Evolutionary conservation across 37 sponge, comb jelly and placozoan genomes (phyloP).

Genomic region (Haliclona indistincta): DNA sequence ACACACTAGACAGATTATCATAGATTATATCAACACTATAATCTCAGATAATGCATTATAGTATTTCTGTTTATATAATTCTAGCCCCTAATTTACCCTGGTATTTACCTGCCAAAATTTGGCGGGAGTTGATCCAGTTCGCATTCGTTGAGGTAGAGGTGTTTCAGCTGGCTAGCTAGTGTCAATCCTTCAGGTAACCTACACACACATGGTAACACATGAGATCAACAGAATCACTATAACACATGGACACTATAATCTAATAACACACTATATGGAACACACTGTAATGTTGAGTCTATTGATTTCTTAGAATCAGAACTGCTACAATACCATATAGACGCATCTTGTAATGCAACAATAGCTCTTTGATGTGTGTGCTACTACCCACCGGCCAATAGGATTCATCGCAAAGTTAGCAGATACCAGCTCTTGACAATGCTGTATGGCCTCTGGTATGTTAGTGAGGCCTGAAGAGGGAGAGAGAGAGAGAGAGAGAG

Average conservation of each 20-base stretch:
- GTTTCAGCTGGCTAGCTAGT: conserved; percentile 29
- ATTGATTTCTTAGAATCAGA: not conserved
- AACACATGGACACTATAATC: not conserved
- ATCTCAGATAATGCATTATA: no score
- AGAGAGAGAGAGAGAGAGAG: not conserved
- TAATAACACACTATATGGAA: no score
- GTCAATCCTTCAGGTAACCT: conserved; percentile 39
- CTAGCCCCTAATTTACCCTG: no score
- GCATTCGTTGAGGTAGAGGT: conserved; percentile 42
- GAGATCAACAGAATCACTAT: not conserved
- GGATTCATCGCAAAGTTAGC: conserved; percentile 63
- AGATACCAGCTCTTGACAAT: conserved; percentile 55
- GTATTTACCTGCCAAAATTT: conserved; percentile 59
- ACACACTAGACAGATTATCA: no score
- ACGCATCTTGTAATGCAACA: not conserved
- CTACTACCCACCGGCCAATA: conserved; percentile 19
- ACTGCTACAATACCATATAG: not conserved
- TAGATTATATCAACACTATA: no score
- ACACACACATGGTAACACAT: not conserved
- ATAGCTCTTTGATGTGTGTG: not conserved
- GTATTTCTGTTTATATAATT: no score
- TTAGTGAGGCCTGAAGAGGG: conserved; percentile 21
- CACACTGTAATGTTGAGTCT: not conserved
- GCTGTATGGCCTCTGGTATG: conserved; percentile 45
- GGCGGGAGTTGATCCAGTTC: conserved; percentile 54